These are phyloP conservation scores for Recurvirostra avosetta DNA, from an alignment of 2,113 vertebrate species.

Conservation along the genomic window DNA sequence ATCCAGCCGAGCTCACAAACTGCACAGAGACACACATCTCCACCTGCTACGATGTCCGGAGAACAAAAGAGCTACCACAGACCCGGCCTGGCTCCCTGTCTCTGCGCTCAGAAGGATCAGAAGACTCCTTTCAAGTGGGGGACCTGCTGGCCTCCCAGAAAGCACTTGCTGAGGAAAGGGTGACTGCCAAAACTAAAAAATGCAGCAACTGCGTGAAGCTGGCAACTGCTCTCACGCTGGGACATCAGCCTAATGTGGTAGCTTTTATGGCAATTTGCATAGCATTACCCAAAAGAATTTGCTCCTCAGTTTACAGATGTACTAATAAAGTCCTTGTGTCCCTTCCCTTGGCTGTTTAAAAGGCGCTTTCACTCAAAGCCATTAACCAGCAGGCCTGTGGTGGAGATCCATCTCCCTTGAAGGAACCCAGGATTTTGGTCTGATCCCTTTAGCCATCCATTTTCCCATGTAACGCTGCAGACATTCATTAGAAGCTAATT, in stretches of 20 bases:
- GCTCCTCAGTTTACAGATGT: constrained; percentile 3
- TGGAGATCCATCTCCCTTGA: constrained; percentile 26
- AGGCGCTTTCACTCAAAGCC: neutral
- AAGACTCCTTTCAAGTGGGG: neutral
- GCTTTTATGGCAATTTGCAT: constrained; percentile 40
- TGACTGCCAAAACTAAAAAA: constrained; percentile 7
- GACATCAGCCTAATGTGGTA: constrained; percentile 8
- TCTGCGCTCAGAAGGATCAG: neutral
- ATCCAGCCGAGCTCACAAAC: neutral
- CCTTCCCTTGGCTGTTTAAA: neutral
- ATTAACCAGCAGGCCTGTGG: constrained; percentile 4
- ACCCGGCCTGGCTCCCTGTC: neutral
- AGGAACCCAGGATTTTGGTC: constrained; percentile 30
- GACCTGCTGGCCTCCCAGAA: neutral
- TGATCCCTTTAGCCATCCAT: constrained; percentile 30
- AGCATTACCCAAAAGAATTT: constrained; percentile 38
- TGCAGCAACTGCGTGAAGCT: neutral
- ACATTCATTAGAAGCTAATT: constrained; percentile 70
- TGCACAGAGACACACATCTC: neutral
- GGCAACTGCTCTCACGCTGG: constrained; percentile 7
- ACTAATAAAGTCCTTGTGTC: neutral
- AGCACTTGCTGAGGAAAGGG: constrained; percentile 1
- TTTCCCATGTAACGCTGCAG: neutral
- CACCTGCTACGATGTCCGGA: neutral
- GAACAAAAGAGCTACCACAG: neutral